A percentile compares a stretch with the other conserved stretches of the same genome.
These are phyloP conservation scores for Microplitis demolitor DNA, from an alignment of 1,140 invertebrate genomes.

Conservation along the genomic window DNA sequence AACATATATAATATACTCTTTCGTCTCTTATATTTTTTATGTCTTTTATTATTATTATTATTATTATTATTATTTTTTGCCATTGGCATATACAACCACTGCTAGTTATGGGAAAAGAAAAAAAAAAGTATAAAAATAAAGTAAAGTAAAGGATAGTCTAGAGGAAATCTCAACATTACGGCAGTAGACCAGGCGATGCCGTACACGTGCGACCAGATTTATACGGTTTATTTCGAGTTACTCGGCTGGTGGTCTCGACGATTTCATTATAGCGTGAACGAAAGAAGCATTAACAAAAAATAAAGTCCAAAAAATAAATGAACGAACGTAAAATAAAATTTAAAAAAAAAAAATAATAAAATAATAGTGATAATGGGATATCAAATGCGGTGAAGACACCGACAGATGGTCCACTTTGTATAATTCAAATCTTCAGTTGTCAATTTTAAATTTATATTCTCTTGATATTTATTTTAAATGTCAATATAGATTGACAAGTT, in stretches of 20 bases:
- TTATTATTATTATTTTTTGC: no score
- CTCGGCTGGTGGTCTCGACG: constrained; percentile 11
- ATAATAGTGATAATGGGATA: no score
- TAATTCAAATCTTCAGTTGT: no score
- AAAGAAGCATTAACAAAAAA: not conserved
- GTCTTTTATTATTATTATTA: not conserved
- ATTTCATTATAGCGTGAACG: not conserved
- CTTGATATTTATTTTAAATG: no score
- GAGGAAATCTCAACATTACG: not conserved
- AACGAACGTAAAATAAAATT: not conserved
- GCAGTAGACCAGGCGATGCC: not conserved
- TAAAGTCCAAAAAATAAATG: not conserved
- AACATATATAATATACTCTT: not conserved
- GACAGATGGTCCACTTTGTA: no score
- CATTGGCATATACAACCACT: no score
- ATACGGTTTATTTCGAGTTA: constrained; percentile 20
- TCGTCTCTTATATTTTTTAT: not conserved
- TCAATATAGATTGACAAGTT: no score
- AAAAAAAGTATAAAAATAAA: not conserved
- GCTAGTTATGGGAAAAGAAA: no score
- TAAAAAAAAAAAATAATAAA: not conserved
- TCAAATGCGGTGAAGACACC: no score
- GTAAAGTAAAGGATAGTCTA: not conserved
- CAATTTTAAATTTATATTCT: no score
- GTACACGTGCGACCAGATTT: constrained; percentile 23